Percentiles rank a stretch among this genome's conserved stretches.
These are phyloP conservation scores for Gallinago paraguaiae DNA, from an alignment of 2,113 vertebrate genomes.

Conservation along the genomic window DNA sequence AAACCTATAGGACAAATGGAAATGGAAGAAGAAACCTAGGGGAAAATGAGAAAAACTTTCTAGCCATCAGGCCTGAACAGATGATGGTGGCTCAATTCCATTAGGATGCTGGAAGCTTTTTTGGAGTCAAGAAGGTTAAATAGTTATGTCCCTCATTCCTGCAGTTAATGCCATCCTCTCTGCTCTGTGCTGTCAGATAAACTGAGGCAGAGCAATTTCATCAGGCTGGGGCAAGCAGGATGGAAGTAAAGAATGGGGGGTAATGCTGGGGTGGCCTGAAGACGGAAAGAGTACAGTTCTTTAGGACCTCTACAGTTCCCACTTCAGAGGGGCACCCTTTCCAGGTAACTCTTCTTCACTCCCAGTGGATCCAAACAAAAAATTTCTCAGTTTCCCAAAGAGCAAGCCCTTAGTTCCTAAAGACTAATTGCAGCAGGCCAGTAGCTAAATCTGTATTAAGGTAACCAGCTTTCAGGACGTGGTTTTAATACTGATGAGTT, in stretches of 20 bases:
- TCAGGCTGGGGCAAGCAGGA: not conserved
- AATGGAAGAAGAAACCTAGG: not conserved
- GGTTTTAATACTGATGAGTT: not conserved
- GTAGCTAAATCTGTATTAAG: not conserved
- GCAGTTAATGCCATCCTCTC: not conserved
- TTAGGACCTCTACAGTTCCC: not conserved
- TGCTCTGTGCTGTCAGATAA: not conserved
- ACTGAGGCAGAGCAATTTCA: not conserved
- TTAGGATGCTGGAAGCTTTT: not conserved
- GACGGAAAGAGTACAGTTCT: not conserved
- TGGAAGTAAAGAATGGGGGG: not conserved
- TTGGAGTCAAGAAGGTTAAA: not conserved
- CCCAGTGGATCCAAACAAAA: not conserved
- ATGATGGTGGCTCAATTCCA: not conserved
- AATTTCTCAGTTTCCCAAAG: not conserved
- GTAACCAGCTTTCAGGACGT: not conserved
- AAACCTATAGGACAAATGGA: not conserved
- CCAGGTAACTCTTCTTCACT: not conserved
- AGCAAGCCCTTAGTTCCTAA: not conserved
- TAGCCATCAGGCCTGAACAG: not conserved
- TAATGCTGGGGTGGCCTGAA: not conserved
- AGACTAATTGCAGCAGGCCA: not conserved
- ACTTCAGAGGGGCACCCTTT: not conserved
- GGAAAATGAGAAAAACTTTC: not conserved
- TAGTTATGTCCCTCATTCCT: not conserved